A percentile compares a stretch with the other conserved stretches of the same genome.
Conservation (phyloP, 2,113 vertebrate species). For the Calyptommatus sinebrachiatus region DNA sequence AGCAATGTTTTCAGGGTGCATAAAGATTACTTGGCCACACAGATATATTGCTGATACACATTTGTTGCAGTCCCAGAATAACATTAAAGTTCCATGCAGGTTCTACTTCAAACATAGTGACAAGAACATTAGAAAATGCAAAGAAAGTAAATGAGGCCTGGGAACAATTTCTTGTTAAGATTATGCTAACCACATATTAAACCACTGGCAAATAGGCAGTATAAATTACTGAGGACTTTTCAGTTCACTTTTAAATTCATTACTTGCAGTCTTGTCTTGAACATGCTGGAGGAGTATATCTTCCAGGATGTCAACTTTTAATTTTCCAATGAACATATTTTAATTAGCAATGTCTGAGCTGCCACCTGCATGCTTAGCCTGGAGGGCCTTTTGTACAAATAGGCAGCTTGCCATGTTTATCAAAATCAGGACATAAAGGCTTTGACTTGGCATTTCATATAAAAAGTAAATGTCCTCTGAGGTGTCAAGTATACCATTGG, state of each 20-base stretch:
- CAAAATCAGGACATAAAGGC: constrained; percentile 6
- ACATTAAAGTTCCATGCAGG: too few relatives aligned
- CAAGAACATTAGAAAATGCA: not conserved
- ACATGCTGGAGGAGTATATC: not conserved
- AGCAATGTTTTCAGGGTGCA: too few relatives aligned
- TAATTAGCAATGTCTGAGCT: constrained; percentile 12
- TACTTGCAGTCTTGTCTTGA: not conserved
- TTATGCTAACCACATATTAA: not conserved
- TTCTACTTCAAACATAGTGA: too few relatives aligned
- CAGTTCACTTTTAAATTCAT: not conserved
- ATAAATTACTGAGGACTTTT: not conserved
- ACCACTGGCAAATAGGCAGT: not conserved
- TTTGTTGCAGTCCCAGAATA: too few relatives aligned
- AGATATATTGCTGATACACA: too few relatives aligned
- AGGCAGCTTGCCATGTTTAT: constrained; percentile 5
- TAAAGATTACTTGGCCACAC: too few relatives aligned
- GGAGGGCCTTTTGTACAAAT: not conserved
- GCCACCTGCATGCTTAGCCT: not conserved
- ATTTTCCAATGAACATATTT: constrained; percentile 3
- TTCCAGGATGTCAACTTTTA: not conserved
- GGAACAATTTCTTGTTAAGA: not conserved
- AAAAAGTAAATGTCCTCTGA: not conserved
- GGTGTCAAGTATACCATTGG: not conserved
- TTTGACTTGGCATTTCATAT: not conserved
- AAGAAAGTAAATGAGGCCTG: not conserved